phyloP scores from a whole-genome alignment of 2,797 vertebrate genomes.

The Lacerta bilineata region DNA sequence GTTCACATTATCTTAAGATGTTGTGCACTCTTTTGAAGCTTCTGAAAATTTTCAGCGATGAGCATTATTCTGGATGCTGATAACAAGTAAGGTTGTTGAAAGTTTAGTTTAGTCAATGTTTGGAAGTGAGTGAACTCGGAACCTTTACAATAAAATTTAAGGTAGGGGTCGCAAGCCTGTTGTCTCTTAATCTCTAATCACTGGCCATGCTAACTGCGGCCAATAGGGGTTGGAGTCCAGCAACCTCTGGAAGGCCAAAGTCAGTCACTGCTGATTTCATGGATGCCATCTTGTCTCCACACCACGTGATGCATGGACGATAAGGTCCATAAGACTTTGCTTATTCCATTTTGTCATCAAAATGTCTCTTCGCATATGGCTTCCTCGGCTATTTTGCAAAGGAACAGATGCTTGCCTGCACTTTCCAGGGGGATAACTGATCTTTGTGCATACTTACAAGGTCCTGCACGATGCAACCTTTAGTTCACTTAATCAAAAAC shows the following conservation, averaged over 20 bases:
- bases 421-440: constrained; percentile 49
- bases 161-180: neutral
- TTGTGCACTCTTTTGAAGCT: constrained; percentile 1
- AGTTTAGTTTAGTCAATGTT: neutral
- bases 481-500: constrained; percentile 39
- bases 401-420: constrained; percentile 66
- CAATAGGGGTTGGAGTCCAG: too few relatives aligned
- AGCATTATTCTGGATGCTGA: neutral
- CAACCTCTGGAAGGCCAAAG: too few relatives aligned
- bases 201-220: too few relatives aligned
- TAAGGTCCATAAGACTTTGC: constrained; percentile 1
- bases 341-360: constrained; percentile 29
- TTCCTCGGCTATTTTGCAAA: constrained; percentile 52
- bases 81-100: constrained; percentile 17
- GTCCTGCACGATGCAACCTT: constrained; percentile 31
- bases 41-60: constrained; percentile 12
- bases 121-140: neutral
- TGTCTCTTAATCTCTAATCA: too few relatives aligned
- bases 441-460: constrained; percentile 39
- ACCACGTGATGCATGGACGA: neutral
- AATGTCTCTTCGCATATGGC: constrained; percentile 46
- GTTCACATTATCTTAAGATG: neutral
- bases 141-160: constrained; percentile 20
- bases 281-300: constrained; percentile 29
- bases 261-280: too few relatives aligned